phyloP scores from a whole-genome alignment of 2,113 vertebrate species.

The Eulacestoma nigropectus region DNA sequence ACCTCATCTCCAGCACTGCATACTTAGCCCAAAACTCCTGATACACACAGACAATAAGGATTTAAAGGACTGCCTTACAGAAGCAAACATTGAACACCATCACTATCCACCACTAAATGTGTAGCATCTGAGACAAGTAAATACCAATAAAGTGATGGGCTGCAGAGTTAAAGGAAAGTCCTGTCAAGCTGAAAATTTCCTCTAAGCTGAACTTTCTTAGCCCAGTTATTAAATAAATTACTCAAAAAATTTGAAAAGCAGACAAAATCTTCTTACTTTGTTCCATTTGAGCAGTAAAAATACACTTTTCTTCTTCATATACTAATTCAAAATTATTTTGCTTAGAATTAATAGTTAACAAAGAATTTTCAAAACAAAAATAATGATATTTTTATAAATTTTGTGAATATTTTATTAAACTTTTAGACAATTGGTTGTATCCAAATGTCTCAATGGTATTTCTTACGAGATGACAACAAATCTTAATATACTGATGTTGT shows the following conservation, averaged over 20 bases:
- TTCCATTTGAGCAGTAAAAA: background rate
- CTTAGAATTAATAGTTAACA: background rate
- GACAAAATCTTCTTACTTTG: background rate
- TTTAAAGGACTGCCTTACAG: background rate
- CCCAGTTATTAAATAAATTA: background rate
- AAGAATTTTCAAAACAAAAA: background rate
- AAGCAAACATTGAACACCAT: background rate
- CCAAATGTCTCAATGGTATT: background rate
- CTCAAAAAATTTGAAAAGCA: background rate
- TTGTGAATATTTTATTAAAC: background rate
- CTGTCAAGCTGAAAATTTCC: background rate
- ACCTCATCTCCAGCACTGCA: background rate
- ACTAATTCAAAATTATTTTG: background rate
- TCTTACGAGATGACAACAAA: background rate
- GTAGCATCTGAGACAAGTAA: background rate
- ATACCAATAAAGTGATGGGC: background rate
- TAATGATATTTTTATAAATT: background rate
- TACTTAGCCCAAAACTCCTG: background rate
- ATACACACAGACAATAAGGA: fast-evolving
- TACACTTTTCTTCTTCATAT: background rate
- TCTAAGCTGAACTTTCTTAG: background rate
- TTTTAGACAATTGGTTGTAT: background rate
- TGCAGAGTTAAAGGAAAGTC: background rate
- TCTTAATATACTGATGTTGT: background rate
- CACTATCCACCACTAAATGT: background rate